Base-by-base conservation (phyloP, 2,888 invertebrate species). In the Euzetes globulus region DNA sequence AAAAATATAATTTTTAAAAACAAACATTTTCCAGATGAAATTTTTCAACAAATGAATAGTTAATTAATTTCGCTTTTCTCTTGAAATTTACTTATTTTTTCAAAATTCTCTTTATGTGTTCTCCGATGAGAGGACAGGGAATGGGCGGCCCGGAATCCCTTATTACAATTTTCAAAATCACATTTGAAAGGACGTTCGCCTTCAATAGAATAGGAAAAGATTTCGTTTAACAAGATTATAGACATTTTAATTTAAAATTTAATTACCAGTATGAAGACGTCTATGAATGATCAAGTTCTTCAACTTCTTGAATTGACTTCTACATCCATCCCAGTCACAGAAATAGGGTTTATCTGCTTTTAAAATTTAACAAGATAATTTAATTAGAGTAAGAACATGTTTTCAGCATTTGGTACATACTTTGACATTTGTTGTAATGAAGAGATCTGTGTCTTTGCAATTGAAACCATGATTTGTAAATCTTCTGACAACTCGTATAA, bases 381-480 rank as follows among this genome's bases (percentile, higher is more conserved):
- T 9, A 11, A 60, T 22, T 7, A 22, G 25, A 60, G 11, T 25
- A 25, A 37, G 22, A 27, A 19, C 2, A 27, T 58, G 13, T 7
- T 25, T 7, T 58, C 13, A 13, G 6, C 15, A 58, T 13, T 13
- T 13, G 15, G 9, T 7, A 15, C 58, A 13, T 33, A 65, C 63
- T 37, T 65, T 29, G 37, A 29, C 11, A 15, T 37, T 65, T 65
- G n/a, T 65, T 65, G n/a, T 25, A 37, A 27, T 65, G 63, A 27
- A 27, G 29, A 65, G 33, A 65, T 29, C 63, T 22, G 27, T 65
- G 63, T 65, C 63, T 65, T 65, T 65, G 63, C 63, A 65, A 65
- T 65, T 65, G 63, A 65, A 65, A 65, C 63, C 63, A 65, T n/a
- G 63, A 65, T 33, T 65, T 65, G 33, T 37, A 65, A 33, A 33